Evolutionary conservation across 2,113 vertebrate species (phyloP).

Genomic region (Ceyx melanurus): DNA sequence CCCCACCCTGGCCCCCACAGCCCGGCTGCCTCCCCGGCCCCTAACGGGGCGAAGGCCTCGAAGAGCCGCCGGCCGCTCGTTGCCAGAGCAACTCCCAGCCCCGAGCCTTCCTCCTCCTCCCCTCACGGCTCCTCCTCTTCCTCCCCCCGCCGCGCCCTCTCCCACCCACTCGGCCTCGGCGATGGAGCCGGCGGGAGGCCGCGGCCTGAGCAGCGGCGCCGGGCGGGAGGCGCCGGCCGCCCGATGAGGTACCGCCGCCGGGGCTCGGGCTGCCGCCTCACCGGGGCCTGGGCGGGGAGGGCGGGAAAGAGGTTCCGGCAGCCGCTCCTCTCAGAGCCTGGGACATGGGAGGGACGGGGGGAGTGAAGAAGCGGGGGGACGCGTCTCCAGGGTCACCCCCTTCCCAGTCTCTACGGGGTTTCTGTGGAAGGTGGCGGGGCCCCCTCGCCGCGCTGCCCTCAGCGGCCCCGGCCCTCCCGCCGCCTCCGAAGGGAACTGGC

Average conservation of each 20-base stretch:
- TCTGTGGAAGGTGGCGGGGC: background rate
- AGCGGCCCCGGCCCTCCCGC: background rate
- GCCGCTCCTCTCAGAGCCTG: background rate
- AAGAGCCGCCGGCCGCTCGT: background rate
- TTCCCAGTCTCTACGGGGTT: no score
- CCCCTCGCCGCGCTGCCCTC: background rate
- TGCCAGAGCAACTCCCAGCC: background rate
- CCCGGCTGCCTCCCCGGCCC: background rate
- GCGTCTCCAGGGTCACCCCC: background rate
- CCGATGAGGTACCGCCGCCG: slow-evolving; percentile 77
- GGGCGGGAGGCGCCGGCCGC: slow-evolving; percentile 79
- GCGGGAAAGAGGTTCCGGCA: background rate
- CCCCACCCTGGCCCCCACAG: background rate
- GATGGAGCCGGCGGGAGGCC: background rate
- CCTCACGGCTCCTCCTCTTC: slow-evolving; percentile 43
- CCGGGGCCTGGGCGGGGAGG: background rate
- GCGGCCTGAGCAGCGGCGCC: background rate
- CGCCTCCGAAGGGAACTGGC: background rate
- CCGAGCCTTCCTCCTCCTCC: background rate
- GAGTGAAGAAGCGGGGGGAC: background rate
- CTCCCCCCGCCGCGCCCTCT: background rate
- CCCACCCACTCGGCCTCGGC: background rate
- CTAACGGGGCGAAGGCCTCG: background rate
- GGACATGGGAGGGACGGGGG: background rate
- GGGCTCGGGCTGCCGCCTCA: background rate